Percentiles rank a stretch among this genome's conserved stretches.
These are phyloP conservation scores for Micrasema longulum DNA, from an alignment of 1,140 invertebrate species.

Conservation along the genomic window DNA sequence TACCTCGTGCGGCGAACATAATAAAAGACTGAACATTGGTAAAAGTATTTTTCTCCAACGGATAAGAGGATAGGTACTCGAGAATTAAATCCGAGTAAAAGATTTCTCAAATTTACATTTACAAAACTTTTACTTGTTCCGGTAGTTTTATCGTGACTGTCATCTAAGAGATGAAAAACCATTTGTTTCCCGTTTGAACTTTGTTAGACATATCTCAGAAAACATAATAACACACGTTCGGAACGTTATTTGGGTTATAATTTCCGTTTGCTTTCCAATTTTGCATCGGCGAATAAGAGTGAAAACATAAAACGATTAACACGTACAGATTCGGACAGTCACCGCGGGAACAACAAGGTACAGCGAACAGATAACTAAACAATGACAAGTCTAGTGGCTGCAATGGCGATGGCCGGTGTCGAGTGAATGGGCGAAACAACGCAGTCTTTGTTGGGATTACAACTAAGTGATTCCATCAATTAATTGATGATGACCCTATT, in stretches of 20 bases:
- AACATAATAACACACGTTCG: neutral
- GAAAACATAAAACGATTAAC: constrained; percentile 16
- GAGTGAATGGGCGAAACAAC: too few relatives aligned
- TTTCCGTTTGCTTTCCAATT: constrained; percentile 39
- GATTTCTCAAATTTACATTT: neutral
- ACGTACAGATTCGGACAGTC: neutral
- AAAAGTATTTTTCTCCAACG: too few relatives aligned
- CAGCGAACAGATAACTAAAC: neutral
- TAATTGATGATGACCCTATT: too few relatives aligned
- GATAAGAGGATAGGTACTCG: too few relatives aligned
- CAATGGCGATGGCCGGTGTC: too few relatives aligned
- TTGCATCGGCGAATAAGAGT: constrained; percentile 27
- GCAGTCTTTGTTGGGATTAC: too few relatives aligned
- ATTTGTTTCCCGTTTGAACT: constrained; percentile 13
- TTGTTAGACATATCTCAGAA: neutral
- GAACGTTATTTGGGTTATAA: constrained; percentile 20
- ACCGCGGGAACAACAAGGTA: neutral
- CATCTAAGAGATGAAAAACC: constrained; percentile 7
- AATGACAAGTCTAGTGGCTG: neutral
- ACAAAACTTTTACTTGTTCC: constrained; percentile 2
- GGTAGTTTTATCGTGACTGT: constrained; percentile 14
- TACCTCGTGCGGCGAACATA: too few relatives aligned
- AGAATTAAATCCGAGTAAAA: neutral
- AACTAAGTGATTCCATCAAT: too few relatives aligned
- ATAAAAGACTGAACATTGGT: too few relatives aligned